These are phyloP conservation scores for Conistra vaccinii DNA, from an alignment of 2,888 invertebrate species.

Conservation along the genomic window DNA sequence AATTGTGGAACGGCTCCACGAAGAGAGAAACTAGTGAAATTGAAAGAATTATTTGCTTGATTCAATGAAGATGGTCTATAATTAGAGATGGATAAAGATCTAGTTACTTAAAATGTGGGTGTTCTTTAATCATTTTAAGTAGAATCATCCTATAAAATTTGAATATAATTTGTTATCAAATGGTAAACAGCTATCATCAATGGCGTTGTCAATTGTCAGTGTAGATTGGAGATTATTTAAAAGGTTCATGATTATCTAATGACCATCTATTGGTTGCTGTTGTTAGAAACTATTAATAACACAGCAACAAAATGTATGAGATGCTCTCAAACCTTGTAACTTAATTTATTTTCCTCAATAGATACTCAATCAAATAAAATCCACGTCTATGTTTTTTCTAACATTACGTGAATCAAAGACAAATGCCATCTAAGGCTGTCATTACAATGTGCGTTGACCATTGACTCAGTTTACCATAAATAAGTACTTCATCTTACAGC, in stretches of 20 bases:
- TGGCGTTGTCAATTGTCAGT: neutral
- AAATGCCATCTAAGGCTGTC: constrained; percentile 40
- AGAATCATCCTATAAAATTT: too few species aligned
- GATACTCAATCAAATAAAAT: neutral
- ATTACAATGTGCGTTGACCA: constrained; percentile 52
- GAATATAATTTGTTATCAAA: neutral
- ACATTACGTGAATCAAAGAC: constrained; percentile 35
- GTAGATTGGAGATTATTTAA: neutral
- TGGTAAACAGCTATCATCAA: neutral
- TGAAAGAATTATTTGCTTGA: neutral
- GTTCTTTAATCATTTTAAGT: accelerated
- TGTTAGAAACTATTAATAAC: neutral
- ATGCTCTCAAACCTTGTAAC: neutral
- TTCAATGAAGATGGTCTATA: too few species aligned
- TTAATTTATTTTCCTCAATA: neutral
- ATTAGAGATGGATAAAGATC: neutral
- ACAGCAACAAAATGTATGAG: neutral
- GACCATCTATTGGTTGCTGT: neutral
- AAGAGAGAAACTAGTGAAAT: constrained; percentile 2
- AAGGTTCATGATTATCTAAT: neutral
- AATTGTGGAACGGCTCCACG: constrained; percentile 34
- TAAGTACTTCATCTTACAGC: constrained; percentile 59
- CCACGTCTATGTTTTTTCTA: neutral
- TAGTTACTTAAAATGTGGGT: neutral
- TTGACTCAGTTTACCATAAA: constrained; percentile 63